Evolutionary conservation across 2,888 invertebrate genomes (phyloP).

Genomic region (Sicus ferrugineus): DNA sequence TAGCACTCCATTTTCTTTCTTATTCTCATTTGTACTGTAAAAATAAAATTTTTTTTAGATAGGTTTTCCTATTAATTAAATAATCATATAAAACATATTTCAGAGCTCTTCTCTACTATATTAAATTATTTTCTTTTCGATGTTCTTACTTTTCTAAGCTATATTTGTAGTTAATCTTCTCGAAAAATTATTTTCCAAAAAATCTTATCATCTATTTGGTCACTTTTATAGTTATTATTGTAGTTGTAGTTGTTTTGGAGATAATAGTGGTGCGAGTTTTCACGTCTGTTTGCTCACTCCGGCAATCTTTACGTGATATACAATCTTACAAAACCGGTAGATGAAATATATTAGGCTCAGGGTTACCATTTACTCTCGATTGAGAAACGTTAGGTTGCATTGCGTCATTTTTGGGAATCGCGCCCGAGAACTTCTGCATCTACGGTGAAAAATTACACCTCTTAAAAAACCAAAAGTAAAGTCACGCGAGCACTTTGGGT

Average conservation of each 20-base stretch:
- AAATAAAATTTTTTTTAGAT: not conserved
- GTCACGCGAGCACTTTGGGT: too few relatives aligned
- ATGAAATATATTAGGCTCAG: not conserved
- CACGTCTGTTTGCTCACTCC: not conserved
- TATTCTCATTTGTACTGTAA: not conserved
- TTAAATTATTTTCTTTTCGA: too few relatives aligned
- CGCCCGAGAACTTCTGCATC: too few relatives aligned
- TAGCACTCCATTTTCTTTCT: not conserved
- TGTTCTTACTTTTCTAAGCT: too few relatives aligned
- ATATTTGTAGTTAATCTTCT: not conserved
- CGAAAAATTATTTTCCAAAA: slow-evolving; percentile 1
- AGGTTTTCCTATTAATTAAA: not conserved
- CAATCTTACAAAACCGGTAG: slow-evolving; percentile 13
- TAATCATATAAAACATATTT: not conserved
- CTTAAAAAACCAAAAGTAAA: too few relatives aligned
- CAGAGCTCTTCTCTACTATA: too few relatives aligned
- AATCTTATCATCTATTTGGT: slow-evolving; percentile 2
- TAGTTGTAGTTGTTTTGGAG: too few relatives aligned
- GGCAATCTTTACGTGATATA: slow-evolving; percentile 6
- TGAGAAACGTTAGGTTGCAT: not conserved
- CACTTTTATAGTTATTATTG: not conserved
- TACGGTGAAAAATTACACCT: too few relatives aligned
- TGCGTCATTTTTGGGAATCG: too few relatives aligned
- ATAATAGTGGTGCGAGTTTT: not conserved
- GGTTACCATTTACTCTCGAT: not conserved